phyloP scores from a whole-genome alignment of 64 coral and sea anemone species.

The Catalaphyllia jardinei region DNA sequence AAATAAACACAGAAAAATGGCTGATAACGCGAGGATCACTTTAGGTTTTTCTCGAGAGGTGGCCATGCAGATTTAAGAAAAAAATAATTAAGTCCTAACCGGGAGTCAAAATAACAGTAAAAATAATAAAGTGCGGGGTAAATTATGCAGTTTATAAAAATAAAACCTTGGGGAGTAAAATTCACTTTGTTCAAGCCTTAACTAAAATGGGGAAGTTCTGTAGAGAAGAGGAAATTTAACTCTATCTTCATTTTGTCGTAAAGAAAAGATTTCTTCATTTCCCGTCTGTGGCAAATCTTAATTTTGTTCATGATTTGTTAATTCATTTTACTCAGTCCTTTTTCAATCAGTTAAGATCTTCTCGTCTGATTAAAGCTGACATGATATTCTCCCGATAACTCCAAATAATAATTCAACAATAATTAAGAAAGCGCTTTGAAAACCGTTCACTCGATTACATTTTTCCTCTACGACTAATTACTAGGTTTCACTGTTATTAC shows the following conservation, averaged over 20 bases:
- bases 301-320: conserved; percentile 22
- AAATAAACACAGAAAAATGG: too few species aligned
- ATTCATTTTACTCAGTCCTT: conserved; percentile 22
- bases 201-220: not conserved
- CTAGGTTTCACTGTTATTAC: not conserved
- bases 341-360: conserved; percentile 33
- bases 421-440: not conserved
- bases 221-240: conserved; percentile 33
- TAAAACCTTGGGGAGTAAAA: conserved; percentile 16
- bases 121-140: not conserved
- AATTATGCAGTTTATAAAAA: conserved; percentile 22
- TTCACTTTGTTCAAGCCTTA: not conserved
- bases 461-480: not conserved
- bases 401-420: not conserved
- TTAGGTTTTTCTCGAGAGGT: not conserved
- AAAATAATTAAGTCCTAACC: not conserved
- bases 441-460: not conserved
- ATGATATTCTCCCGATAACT: not conserved
- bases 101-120: not conserved
- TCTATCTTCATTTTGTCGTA: not conserved
- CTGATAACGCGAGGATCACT: not conserved
- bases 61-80: not conserved
- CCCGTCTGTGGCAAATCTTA: not conserved
- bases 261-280: conserved; percentile 4
- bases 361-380: conserved; percentile 16